These are phyloP conservation scores for Pseudochromis fuscus DNA, from an alignment of 2,797 vertebrate genomes.

Conservation along the genomic window DNA sequence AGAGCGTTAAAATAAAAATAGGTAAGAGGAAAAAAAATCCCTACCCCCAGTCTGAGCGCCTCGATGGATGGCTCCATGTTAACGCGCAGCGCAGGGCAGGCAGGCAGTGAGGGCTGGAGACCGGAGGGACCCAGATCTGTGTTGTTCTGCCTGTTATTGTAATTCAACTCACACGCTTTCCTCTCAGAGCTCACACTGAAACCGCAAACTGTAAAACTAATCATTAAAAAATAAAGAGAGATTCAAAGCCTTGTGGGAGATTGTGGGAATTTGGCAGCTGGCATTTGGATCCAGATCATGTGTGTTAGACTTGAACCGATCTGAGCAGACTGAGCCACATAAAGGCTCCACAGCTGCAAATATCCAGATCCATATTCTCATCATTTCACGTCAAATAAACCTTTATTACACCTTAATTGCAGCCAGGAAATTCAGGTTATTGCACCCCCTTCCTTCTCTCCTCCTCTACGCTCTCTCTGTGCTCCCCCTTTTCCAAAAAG, in stretches of 20 bases:
- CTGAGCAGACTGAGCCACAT: constrained; percentile 23
- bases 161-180: constrained; percentile 78
- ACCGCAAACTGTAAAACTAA: constrained; percentile 33
- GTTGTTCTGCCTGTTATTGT: constrained; percentile 67
- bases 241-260: constrained; percentile 42
- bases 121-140: constrained; percentile 42
- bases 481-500: constrained; percentile 23
- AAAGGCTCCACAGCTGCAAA: constrained; percentile 63
- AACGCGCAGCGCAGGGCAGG: constrained; percentile 70
- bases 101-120: constrained; percentile 43
- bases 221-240: neutral
- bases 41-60: constrained; percentile 68
- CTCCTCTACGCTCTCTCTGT: neutral
- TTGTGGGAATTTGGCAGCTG: constrained; percentile 67
- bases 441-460: constrained; percentile 14
- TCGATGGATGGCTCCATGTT: constrained; percentile 68
- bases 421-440: constrained; percentile 48
- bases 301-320: constrained; percentile 40
- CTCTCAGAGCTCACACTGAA: constrained; percentile 18
- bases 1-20: constrained; percentile 99
- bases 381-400: constrained; percentile 40
- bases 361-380: constrained; percentile 61
- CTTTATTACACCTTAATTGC: constrained; percentile 48
- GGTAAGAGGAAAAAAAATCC: constrained; percentile 84
- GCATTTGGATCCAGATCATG: constrained; percentile 47